Conservation (phyloP, 2,113 vertebrate genomes). For the Passer domesticus region DNA sequence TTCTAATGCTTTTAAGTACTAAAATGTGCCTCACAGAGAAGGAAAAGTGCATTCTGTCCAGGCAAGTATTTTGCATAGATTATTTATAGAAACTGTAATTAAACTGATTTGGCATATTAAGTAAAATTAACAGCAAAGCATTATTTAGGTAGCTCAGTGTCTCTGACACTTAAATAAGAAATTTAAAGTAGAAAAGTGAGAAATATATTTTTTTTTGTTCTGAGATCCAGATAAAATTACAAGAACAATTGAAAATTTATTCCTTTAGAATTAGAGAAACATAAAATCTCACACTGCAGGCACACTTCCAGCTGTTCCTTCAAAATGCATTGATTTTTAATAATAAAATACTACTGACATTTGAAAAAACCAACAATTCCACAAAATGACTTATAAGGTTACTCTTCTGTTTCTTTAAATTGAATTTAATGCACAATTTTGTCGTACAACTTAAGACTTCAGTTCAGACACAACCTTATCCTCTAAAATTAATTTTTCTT, state of each 20-base stretch:
- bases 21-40: slow-evolving; percentile 73
- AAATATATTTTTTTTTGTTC: slow-evolving; percentile 54
- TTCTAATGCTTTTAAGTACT: slow-evolving; percentile 85
- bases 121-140: slow-evolving; percentile 66
- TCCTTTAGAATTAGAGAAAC: background rate
- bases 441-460: background rate
- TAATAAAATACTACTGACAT: background rate
- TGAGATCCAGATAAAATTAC: slow-evolving; percentile 8
- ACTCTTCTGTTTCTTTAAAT: background rate
- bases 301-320: background rate
- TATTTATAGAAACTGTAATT: slow-evolving; percentile 82
- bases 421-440: background rate
- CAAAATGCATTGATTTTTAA: background rate
- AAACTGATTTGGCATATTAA: slow-evolving; percentile 76
- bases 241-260: slow-evolving; percentile 10
- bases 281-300: background rate
- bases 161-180: slow-evolving; percentile 57
- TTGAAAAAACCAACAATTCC: background rate
- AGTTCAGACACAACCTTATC: background rate
- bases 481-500: background rate
- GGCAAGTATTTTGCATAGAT: slow-evolving; percentile 74
- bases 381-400: background rate
- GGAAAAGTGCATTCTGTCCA: slow-evolving; percentile 76
- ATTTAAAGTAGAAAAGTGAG: slow-evolving; percentile 30
- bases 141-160: slow-evolving; percentile 54